phyloP scores from a whole-genome alignment of 2,113 vertebrate species.

The Polypterus senegalus region DNA sequence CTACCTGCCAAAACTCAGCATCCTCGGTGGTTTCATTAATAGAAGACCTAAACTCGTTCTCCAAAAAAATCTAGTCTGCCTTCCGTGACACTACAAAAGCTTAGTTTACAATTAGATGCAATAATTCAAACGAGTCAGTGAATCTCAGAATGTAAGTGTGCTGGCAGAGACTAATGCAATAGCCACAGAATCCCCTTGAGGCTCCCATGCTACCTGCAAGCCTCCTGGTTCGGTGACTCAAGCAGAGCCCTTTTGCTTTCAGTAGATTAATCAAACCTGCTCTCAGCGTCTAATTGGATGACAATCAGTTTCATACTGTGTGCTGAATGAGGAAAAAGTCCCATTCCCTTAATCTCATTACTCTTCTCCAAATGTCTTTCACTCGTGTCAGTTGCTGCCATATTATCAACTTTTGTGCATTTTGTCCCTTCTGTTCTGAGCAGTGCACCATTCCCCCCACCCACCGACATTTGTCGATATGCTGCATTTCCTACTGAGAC shows the following conservation, averaged over 20 bases:
- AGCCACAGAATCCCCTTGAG: constrained; percentile 34
- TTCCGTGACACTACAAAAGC: constrained; percentile 3
- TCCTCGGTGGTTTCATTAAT: too few relatives aligned
- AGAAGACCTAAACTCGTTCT: too few relatives aligned
- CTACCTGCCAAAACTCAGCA: neutral
- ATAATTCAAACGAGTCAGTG: constrained; percentile 35
- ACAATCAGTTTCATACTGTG: constrained; percentile 44
- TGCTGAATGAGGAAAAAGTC: constrained; percentile 26
- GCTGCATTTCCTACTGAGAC: too few relatives aligned
- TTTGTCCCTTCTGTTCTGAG: too few relatives aligned
- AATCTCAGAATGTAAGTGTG: constrained; percentile 34
- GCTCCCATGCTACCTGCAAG: constrained; percentile 33
- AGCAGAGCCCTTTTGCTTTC: constrained; percentile 37
- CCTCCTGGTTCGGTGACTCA: constrained; percentile 39
- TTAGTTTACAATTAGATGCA: constrained; percentile 36
- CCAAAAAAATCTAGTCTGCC: neutral
- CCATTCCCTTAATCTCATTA: constrained; percentile 23
- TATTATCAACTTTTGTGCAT: constrained; percentile 20
- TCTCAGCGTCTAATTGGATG: constrained; percentile 50
- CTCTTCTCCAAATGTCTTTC: constrained; percentile 27
- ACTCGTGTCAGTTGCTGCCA: constrained; percentile 25
- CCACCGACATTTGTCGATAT: too few relatives aligned
- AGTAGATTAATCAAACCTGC: constrained; percentile 53
- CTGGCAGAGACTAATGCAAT: constrained; percentile 27
- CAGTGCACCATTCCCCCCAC: too few relatives aligned